Evolutionary conservation across 1,140 invertebrate species (phyloP).

Genomic region (Berghia stephanieae): DNA sequence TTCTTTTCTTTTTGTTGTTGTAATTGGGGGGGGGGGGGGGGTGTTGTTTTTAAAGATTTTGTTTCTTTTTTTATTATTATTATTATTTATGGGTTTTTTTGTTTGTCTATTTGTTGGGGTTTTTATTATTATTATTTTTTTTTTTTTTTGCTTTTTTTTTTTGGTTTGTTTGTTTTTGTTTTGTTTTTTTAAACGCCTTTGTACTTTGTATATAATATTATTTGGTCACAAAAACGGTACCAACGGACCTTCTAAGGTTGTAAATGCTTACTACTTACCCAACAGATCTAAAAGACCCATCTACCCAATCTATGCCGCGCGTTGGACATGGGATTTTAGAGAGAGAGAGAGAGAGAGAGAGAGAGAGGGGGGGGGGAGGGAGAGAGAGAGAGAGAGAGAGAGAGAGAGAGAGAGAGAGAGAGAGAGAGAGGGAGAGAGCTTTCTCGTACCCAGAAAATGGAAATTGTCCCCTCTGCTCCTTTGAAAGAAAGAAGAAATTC

Average conservation of each 20-base stretch:
- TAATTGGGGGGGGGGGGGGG: no score
- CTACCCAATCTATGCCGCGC: no score
- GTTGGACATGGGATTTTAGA: background rate
- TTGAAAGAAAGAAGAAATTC: background rate
- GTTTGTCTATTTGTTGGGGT: no score
- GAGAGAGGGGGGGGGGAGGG: background rate
- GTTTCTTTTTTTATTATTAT: no score
- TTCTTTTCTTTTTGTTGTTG: no score
- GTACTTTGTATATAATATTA: background rate
- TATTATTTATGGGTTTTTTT: no score
- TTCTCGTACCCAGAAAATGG: background rate
- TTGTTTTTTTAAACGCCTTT: background rate
- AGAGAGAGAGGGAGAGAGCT: background rate
- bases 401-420: conserved; percentile 15
- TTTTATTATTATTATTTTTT: no score
- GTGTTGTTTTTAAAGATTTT: no score
- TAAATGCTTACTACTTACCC: background rate
- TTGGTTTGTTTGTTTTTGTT: no score
- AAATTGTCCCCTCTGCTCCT: background rate
- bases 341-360: background rate
- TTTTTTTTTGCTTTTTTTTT: no score
- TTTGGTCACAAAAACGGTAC: background rate
- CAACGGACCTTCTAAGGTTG: background rate
- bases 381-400: conserved; percentile 15
- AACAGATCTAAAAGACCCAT: background rate